These are phyloP conservation scores for Drosophila kepulauana DNA, from an alignment of 1,140 invertebrate species.

Conservation along the genomic window DNA sequence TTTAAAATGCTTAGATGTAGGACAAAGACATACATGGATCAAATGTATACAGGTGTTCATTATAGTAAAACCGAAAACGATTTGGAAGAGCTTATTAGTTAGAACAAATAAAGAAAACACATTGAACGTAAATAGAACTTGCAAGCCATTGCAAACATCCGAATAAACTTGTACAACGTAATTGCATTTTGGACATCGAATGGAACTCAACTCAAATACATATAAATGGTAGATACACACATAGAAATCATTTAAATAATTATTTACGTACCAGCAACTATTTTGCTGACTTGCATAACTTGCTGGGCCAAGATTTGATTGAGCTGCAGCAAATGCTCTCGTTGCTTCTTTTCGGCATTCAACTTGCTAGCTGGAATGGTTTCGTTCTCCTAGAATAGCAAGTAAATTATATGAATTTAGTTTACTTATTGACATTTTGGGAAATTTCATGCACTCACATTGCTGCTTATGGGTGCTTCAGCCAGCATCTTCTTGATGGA, in stretches of 20 bases:
- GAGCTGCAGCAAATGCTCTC: conserved; percentile 94
- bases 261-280: conserved; percentile 92
- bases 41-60: conserved; percentile 27
- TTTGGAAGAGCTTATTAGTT: conserved; percentile 62
- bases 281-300: conserved; percentile 97
- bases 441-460: conserved; percentile 57
- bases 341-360: conserved; percentile 93
- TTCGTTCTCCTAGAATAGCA: conserved; percentile 75
- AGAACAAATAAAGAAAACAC: conserved; percentile 50
- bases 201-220: conserved; percentile 46
- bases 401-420: not conserved
- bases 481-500: conserved; percentile 96
- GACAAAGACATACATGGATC: conserved; percentile 53
- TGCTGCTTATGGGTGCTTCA: conserved; percentile 87
- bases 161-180: conserved; percentile 40
- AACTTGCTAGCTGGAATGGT: conserved; percentile 87
- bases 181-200: conserved; percentile 44
- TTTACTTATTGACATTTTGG: no score
- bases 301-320: conserved; percentile 97
- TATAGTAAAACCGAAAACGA: conserved; percentile 37
- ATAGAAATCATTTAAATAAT: not conserved
- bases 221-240: conserved; percentile 20
- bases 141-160: conserved; percentile 62
- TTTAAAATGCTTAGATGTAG: conserved; percentile 53
- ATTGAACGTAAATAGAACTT: conserved; percentile 71